phyloP scores from a whole-genome alignment of 2,113 vertebrate genomes.

The Junco hyemalis region DNA sequence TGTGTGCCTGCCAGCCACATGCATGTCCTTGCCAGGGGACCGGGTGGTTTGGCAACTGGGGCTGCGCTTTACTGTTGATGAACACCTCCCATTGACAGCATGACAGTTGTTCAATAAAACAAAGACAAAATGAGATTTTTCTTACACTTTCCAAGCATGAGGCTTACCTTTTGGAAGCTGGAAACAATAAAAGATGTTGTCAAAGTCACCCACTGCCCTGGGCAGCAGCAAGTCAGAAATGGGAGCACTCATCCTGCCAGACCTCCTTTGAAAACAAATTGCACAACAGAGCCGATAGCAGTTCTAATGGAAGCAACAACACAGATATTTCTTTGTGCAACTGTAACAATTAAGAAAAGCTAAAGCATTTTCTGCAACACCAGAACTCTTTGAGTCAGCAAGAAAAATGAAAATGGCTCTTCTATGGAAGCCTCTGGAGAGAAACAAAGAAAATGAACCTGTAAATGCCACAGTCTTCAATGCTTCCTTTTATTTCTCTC shows the following conservation, averaged over 20 bases:
- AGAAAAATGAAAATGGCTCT: neutral
- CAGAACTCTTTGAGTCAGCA: neutral
- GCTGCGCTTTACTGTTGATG: neutral
- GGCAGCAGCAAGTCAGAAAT: slow-evolving; percentile 26
- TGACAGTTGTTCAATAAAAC: slow-evolving; percentile 12
- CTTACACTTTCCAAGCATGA: slow-evolving; percentile 7
- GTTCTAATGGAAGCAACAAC: neutral
- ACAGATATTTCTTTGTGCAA: slow-evolving; percentile 3
- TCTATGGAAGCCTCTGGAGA: neutral
- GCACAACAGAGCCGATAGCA: neutral
- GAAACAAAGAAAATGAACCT: neutral
- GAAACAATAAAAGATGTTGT: slow-evolving; percentile 27
- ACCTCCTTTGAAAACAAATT: slow-evolving; percentile 26
- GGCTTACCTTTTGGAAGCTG: slow-evolving; percentile 30
- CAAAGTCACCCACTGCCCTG: slow-evolving; percentile 5
- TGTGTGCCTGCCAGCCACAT: neutral
- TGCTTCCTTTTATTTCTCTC: neutral
- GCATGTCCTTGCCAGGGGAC: neutral
- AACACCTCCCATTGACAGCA: neutral
- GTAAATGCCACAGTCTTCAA: neutral
- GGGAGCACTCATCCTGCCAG: neutral
- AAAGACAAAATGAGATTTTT: slow-evolving; percentile 4
- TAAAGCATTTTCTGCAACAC: neutral
- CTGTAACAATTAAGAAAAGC: slow-evolving; percentile 9
- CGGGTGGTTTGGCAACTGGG: neutral